Evolutionary conservation across 2,888 invertebrate genomes (phyloP), one percentile per base, ranked within the genome.

Genomic region (Dasysyrphus tricinctus): DNA sequence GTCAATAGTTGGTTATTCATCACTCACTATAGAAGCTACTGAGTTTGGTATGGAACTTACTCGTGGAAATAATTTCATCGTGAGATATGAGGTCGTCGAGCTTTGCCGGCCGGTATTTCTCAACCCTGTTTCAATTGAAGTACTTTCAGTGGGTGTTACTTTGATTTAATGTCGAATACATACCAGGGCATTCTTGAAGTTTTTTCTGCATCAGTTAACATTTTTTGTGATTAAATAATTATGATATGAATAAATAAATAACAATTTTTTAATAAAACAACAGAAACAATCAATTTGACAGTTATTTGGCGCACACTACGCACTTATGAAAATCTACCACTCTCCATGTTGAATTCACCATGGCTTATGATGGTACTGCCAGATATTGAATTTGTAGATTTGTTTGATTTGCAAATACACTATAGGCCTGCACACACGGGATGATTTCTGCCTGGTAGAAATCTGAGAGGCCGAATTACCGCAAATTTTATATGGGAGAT

Each of bases 41-140:
- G 54, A 14, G 14, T 51, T 42, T n/a, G n/a, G n/a, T n/a, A 54
- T 3, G 16, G 4, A 51, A 93, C 95, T 94, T 94, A 99, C 99
- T 97, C 90, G 99, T 99, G 90, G 95, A 95, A 80, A 99, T 96
- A 77, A 99, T 99, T 93, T 99, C 98, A 92, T 97, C 97, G 91
- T 99, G 99, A 0, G 99, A 99, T 83, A 99, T 98, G 56, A 99
- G 94, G 90, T 99, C 99, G 90, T 97, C 96, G 88, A 99, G 93
- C 81, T 95, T 96, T 61, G 95, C 95, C 7, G 99, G 99, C 29
- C 99, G 96, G 93, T 99, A 99, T 92, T 99, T 99, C 93, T 99
- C 99, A 34, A 99, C 98, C 99, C 99, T 97, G n/a, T 49, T 16
- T 65, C 3, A 65, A 34, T 12, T 47, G n/a, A 44, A 42, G 11